phyloP scores from a whole-genome alignment of 2,888 invertebrate genomes.

The Tetragonula carbonaria region DNA sequence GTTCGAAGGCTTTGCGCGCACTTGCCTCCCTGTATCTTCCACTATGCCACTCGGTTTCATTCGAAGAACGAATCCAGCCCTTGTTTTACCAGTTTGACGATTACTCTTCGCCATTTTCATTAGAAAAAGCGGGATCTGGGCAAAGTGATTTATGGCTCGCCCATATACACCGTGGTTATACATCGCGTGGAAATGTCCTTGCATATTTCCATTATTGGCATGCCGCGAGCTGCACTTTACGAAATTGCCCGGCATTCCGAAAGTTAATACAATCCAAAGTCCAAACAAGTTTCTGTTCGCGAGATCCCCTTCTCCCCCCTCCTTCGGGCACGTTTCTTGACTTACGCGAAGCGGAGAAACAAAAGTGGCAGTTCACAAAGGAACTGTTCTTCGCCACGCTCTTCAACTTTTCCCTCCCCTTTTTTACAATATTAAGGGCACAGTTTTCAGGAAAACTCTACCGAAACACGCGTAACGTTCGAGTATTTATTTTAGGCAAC shows the following conservation, averaged over 20 bases:
- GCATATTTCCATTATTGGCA: slow-evolving; percentile 64
- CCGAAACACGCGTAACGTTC: too few species aligned
- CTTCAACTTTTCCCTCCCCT: too few species aligned
- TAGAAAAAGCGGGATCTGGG: slow-evolving; percentile 2
- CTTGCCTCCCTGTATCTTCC: neutral
- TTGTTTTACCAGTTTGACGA: neutral
- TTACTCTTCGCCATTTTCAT: neutral
- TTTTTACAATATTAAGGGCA: too few species aligned
- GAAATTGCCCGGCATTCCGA: slow-evolving; percentile 71
- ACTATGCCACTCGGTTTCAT: neutral
- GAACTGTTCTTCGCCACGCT: neutral
- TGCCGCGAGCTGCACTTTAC: slow-evolving; percentile 72
- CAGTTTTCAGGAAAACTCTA: too few species aligned
- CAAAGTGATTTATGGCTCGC: slow-evolving; percentile 57
- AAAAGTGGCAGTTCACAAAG: neutral
- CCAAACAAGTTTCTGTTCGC: slow-evolving; percentile 49
- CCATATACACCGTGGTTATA: slow-evolving; percentile 16
- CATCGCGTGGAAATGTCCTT: slow-evolving; percentile 25
- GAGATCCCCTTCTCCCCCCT: neutral
- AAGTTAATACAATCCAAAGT: slow-evolving; percentile 56
- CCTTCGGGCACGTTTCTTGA: slow-evolving; percentile 19
- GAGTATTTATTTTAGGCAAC: too few species aligned
- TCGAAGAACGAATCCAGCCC: neutral
- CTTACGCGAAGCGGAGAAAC: neutral
- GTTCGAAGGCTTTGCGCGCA: too few species aligned